Conservation (phyloP, 2,888 invertebrate species). For the Leptinotarsa rubiginosa region DNA sequence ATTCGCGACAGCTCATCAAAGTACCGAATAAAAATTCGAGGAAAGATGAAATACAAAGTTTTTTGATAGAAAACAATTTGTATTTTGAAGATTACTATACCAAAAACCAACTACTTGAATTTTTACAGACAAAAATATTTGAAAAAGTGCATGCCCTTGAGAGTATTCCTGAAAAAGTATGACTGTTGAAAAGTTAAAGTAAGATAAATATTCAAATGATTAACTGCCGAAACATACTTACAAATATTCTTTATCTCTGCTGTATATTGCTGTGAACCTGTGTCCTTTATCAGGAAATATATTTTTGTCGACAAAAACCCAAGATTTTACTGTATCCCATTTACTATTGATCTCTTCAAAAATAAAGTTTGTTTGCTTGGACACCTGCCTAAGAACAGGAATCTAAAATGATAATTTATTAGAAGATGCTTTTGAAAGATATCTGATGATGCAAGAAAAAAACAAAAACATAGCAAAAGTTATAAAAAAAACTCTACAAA, state of each 20-base stretch:
- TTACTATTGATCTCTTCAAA: constrained; percentile 70
- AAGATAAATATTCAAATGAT: no score
- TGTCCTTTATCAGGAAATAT: constrained; percentile 83
- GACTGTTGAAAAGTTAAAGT: no score
- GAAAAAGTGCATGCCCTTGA: no score
- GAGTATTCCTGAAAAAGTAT: no score
- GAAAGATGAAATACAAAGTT: no score
- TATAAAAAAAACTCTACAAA: constrained; percentile 24
- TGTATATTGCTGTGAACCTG: constrained; percentile 88
- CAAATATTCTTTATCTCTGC: constrained; percentile 92
- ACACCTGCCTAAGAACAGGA: constrained; percentile 73
- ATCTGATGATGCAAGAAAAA: constrained; percentile 14
- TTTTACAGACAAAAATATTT: no score
- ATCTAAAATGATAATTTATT: constrained; percentile 65
- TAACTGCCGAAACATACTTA: constrained; percentile 66
- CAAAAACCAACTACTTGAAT: no score
- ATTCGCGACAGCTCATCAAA: no score
- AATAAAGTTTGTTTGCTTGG: constrained; percentile 72
- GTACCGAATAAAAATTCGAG: no score
- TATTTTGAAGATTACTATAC: no score
- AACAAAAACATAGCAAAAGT: constrained; percentile 21
- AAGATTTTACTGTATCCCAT: constrained; percentile 71
- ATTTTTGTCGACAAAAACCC: constrained; percentile 75
- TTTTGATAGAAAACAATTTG: no score
- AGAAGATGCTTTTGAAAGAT: neutral